Percentiles rank a stretch among this genome's conserved stretches.
These are phyloP conservation scores for Meriones psammophilus DNA, from an alignment of 2,797 vertebrate species.

Conservation along the genomic window DNA sequence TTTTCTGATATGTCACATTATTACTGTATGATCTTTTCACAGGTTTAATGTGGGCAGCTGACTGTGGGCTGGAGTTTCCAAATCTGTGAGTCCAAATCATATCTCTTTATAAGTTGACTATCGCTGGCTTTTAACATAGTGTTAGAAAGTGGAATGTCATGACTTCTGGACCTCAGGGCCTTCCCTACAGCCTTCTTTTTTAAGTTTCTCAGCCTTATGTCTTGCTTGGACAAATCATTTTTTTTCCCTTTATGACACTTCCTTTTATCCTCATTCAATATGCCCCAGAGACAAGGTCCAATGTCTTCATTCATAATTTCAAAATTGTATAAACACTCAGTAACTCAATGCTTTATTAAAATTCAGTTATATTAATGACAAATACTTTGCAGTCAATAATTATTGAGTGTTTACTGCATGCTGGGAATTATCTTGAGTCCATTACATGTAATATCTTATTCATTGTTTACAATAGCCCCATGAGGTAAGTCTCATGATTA, in stretches of 20 bases:
- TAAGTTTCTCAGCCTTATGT: background rate
- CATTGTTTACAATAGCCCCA: conserved; percentile 23
- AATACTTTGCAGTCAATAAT: conserved; percentile 37
- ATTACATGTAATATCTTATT: conserved; percentile 24
- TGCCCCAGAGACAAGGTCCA: background rate
- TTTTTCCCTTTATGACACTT: background rate
- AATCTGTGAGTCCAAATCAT: background rate
- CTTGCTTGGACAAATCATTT: background rate
- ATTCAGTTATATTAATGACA: conserved; percentile 46
- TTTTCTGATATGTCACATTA: background rate
- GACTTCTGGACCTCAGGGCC: background rate
- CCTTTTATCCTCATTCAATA: background rate
- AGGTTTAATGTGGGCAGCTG: background rate
- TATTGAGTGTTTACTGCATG: background rate
- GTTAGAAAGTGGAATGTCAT: background rate
- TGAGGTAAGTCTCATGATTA: conserved; percentile 28
- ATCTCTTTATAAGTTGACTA: background rate
- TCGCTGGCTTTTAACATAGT: background rate
- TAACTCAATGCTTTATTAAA: conserved; percentile 58
- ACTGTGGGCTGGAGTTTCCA: background rate
- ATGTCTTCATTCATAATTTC: conserved; percentile 35
- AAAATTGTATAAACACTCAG: conserved; percentile 39
- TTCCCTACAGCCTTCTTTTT: background rate
- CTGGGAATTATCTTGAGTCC: background rate
- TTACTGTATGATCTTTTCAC: background rate